Evolutionary conservation across 2,888 invertebrate genomes (phyloP).

Genomic region (Keiferia lycopersicella): DNA sequence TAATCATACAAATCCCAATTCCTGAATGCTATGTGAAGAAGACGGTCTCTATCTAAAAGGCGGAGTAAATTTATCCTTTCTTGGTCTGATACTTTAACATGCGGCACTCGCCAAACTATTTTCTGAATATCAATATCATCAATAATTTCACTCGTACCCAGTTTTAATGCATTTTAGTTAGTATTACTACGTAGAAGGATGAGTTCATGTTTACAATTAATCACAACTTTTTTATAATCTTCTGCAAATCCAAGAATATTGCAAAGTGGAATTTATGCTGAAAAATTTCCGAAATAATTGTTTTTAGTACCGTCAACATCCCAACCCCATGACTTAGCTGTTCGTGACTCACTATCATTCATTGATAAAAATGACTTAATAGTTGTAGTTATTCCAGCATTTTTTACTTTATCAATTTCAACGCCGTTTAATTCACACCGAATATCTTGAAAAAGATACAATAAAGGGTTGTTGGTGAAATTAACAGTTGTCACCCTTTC

Average conservation of each 20-base stretch:
- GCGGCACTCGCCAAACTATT: constrained; percentile 26
- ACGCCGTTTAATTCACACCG: constrained; percentile 31
- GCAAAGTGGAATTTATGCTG: constrained; percentile 23
- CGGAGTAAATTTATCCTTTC: constrained; percentile 23
- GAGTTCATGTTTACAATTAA: constrained; percentile 39
- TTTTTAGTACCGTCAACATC: not conserved
- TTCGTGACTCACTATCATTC: constrained; percentile 30
- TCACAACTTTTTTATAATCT: constrained; percentile 48
- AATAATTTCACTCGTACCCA: constrained; percentile 25
- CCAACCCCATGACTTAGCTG: not conserved
- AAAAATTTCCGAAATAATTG: constrained; percentile 12
- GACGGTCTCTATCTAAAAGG: constrained; percentile 42
- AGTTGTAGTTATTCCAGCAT: constrained; percentile 31
- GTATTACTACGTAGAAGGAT: constrained; percentile 26
- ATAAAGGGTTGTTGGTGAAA: constrained; percentile 41
- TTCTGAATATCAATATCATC: constrained; percentile 33
- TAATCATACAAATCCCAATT: constrained; percentile 55
- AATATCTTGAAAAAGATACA: constrained; percentile 46
- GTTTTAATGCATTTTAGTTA: constrained; percentile 32
- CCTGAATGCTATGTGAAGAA: constrained; percentile 41
- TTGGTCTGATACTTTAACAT: constrained; percentile 14
- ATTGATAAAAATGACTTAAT: constrained; percentile 48
- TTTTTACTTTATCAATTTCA: constrained; percentile 32
- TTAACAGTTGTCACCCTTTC: not conserved
- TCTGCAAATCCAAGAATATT: constrained; percentile 29